Conservation (phyloP, 2,888 invertebrate species). For the Drosophila merina region DNA sequence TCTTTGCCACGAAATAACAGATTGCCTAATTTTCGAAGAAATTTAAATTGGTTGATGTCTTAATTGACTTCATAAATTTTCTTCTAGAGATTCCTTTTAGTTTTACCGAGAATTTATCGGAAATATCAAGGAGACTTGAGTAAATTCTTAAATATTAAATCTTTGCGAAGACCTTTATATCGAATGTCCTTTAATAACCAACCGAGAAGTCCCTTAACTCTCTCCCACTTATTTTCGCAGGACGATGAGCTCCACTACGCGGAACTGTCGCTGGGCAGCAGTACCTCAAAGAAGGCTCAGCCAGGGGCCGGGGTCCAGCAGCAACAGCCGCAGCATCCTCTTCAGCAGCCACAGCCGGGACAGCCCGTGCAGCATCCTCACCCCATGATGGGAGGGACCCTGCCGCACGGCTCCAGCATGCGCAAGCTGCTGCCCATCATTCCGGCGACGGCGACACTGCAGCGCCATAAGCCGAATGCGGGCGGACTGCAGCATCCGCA, state of each 20-base stretch:
- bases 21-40: slow-evolving; percentile 7
- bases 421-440: slow-evolving; percentile 81
- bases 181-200: slow-evolving; percentile 51
- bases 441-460: slow-evolving; percentile 81
- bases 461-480: slow-evolving; percentile 80
- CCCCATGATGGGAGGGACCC: slow-evolving; percentile 65
- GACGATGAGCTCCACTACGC: slow-evolving; percentile 84
- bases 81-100: background rate
- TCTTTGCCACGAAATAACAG: slow-evolving; percentile 2
- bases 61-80: background rate
- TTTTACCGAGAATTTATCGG: too few species aligned
- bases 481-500: slow-evolving; percentile 71
- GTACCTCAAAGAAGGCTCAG: slow-evolving; percentile 58
- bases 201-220: slow-evolving; percentile 45
- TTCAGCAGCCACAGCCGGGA: slow-evolving; percentile 33
- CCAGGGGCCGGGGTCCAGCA: slow-evolving; percentile 27
- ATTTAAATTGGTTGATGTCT: slow-evolving; percentile 3
- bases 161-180: background rate
- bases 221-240: slow-evolving; percentile 45
- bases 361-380: slow-evolving; percentile 49
- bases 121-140: background rate
- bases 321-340: slow-evolving; percentile 37
- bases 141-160: background rate
- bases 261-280: slow-evolving; percentile 77
- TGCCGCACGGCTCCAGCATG: slow-evolving; percentile 81